A percentile compares a stretch with the other conserved stretches of the same genome.
phyloP scores from a whole-genome alignment of 2,888 invertebrate species.

The Leptopilina drosophilae region DNA sequence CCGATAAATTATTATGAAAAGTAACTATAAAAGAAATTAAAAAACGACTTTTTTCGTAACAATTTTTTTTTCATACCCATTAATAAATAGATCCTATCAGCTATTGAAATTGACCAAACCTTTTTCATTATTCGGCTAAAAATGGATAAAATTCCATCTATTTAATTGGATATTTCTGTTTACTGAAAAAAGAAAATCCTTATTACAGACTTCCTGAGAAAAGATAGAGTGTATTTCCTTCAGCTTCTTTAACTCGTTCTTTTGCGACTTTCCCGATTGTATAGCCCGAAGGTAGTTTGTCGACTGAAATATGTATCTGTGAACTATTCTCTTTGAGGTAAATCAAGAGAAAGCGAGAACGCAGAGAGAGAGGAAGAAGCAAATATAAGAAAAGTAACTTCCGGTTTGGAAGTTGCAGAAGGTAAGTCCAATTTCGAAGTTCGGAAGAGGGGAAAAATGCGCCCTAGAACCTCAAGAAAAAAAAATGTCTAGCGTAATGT shows the following conservation, averaged over 20 bases:
- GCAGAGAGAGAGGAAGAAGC: slow-evolving; percentile 41
- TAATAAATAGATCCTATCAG: too few species aligned
- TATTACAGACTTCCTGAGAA: slow-evolving; percentile 48
- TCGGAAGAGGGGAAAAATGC: not conserved
- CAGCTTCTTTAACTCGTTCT: slow-evolving; percentile 54
- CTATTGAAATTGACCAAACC: too few species aligned
- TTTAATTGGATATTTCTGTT: slow-evolving; percentile 46
- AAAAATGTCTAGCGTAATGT: not conserved
- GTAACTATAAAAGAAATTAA: too few species aligned
- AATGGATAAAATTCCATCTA: too few species aligned
- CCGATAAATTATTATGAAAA: too few species aligned
- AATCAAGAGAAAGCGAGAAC: slow-evolving; percentile 52
- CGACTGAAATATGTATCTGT: slow-evolving; percentile 63
- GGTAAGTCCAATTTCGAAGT: slow-evolving; percentile 22
- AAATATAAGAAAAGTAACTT: slow-evolving; percentile 40
- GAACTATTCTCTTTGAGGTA: slow-evolving; percentile 55
- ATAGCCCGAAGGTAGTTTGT: slow-evolving; percentile 60
- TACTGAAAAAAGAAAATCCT: slow-evolving; percentile 46
- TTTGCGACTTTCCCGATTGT: slow-evolving; percentile 55
- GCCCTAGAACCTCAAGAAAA: not conserved
- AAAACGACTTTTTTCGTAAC: too few species aligned
- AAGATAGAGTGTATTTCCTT: slow-evolving; percentile 49
- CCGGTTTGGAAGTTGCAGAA: not conserved
- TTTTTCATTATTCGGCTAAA: too few species aligned
- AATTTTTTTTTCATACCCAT: too few species aligned